Base-by-base conservation (phyloP, 2,797 vertebrate genomes). In the Pseudomugil tenellus region DNA sequence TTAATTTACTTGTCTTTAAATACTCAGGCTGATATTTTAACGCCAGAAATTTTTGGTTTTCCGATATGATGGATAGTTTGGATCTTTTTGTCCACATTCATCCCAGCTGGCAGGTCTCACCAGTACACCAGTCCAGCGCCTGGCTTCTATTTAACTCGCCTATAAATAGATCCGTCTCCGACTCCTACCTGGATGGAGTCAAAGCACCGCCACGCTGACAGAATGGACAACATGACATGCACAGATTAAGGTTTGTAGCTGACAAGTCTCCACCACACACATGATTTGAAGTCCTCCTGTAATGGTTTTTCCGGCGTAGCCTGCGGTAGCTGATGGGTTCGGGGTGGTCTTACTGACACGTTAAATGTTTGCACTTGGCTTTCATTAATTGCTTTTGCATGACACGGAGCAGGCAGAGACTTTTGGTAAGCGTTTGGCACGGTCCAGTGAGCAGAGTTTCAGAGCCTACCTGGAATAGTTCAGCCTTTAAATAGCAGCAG, bases 361-460 rank as follows among this genome's bases (percentile, higher is more conserved):
- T 81, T 65, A 83, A 84, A 80, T 39, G 67, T 80, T 81, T 89
- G 72, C 83, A 80, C 87, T 88, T 82, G 58, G 51, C 68, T 90
- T 91, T 66, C 79, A 65, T 63, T 83, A 83, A 91, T 89, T 87
- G 74, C 79, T 85, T 85, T 90, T 62, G 63, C 79, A 76, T 89
- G 84, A 83, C 84, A 89, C 88, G 89, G 93, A 92, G 88, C 79
- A 75, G 74, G 57, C 69, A 68, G 58, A 63, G 84, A 87, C 85
- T 88, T 92, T 92, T 91, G 85, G 85, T 90, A 91, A 93, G 92
- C 19, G 81, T 85, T 86, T 93, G 89, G 90, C 91, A 79, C 3
- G 60, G 72, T 80, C 29, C 58, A 86, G 64, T 81, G 79, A 86
- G 74, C 74, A 71, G 60, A 67, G 80, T 89, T 87, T 88, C 72